A percentile compares a stretch with the other conserved stretches of the same genome.
phyloP scores from a whole-genome alignment of 2,113 vertebrate species.

The Felis catus region DNA sequence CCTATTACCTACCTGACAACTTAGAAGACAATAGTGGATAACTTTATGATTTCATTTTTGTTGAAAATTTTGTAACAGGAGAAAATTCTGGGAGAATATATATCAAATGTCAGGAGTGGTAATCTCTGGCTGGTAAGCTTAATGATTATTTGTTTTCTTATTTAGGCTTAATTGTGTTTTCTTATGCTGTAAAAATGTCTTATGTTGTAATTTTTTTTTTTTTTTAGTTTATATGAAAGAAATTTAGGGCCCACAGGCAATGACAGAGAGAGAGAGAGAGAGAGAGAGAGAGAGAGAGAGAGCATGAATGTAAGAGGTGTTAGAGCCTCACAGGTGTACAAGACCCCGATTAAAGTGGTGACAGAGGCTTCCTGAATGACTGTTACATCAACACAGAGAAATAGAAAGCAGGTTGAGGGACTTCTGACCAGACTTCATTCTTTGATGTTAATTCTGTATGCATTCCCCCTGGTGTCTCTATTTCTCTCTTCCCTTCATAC shows the following conservation, averaged over 20 bases:
- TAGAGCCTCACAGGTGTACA: not conserved
- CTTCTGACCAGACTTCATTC: not conserved
- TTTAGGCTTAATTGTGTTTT: constrained; percentile 14
- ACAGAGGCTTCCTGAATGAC: not conserved
- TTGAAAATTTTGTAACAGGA: not conserved
- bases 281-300: not conserved
- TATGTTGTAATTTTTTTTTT: not conserved
- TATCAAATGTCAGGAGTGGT: not conserved
- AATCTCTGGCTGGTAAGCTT: not conserved
- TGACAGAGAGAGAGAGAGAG: not conserved
- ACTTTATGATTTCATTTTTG: constrained; percentile 25
- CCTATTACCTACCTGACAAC: not conserved
- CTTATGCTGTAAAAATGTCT: not conserved
- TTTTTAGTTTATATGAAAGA: not conserved
- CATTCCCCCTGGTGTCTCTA: not conserved
- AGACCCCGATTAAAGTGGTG: not conserved
- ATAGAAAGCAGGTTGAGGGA: not conserved
- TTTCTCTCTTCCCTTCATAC: not conserved
- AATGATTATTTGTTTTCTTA: constrained; percentile 29
- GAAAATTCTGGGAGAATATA: not conserved
- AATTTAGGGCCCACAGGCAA: not conserved
- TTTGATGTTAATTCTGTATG: not conserved
- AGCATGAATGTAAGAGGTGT: not conserved
- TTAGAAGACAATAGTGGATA: not conserved
- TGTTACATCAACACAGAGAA: not conserved